A percentile compares a stretch with the other conserved stretches of the same genome.
phyloP scores from a whole-genome alignment of 2,113 vertebrate genomes.

The Ammodytes marinus region DNA sequence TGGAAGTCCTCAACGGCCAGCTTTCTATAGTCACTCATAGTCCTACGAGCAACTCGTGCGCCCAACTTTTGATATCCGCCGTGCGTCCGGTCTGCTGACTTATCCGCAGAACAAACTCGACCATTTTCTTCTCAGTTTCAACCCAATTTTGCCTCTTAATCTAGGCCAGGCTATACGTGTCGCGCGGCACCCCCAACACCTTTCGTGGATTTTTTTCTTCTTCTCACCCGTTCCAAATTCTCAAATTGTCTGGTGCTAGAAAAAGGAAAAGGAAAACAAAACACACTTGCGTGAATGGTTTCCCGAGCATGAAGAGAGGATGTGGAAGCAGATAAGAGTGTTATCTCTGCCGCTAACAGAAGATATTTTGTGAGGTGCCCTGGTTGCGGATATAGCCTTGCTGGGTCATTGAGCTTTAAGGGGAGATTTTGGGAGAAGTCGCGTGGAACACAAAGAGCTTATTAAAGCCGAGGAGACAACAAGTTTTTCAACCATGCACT shows the following conservation, averaged over 20 bases:
- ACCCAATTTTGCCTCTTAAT: slow-evolving; percentile 10
- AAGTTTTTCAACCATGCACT: slow-evolving; percentile 64
- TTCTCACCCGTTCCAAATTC: not conserved
- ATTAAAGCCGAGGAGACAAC: slow-evolving; percentile 32
- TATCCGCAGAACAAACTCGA: not conserved
- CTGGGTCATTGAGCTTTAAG: slow-evolving; percentile 31
- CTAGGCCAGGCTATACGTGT: slow-evolving; percentile 61
- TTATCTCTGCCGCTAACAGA: slow-evolving; percentile 36
- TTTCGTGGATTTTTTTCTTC: slow-evolving; percentile 20
- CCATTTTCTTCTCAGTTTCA: not conserved
- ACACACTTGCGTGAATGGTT: slow-evolving; percentile 20
- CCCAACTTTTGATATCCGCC: slow-evolving; percentile 52
- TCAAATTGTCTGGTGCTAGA: slow-evolving; percentile 26
- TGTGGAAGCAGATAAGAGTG: slow-evolving; percentile 36
- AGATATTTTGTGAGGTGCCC: slow-evolving; percentile 40
- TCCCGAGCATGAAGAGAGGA: slow-evolving; percentile 2
- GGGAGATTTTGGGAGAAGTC: slow-evolving; percentile 48
- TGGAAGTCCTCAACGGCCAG: slow-evolving; percentile 53
- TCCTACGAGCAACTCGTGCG: slow-evolving; percentile 6
- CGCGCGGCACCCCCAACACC: slow-evolving; percentile 49
- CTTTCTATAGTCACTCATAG: not conserved
- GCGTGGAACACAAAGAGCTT: slow-evolving; percentile 62
- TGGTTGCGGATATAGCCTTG: slow-evolving; percentile 46
- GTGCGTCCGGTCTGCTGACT: not conserved
- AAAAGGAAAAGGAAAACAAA: not conserved